Evolutionary conservation across 2,888 invertebrate species (phyloP).

Genomic region (Machimus rusticus): DNA sequence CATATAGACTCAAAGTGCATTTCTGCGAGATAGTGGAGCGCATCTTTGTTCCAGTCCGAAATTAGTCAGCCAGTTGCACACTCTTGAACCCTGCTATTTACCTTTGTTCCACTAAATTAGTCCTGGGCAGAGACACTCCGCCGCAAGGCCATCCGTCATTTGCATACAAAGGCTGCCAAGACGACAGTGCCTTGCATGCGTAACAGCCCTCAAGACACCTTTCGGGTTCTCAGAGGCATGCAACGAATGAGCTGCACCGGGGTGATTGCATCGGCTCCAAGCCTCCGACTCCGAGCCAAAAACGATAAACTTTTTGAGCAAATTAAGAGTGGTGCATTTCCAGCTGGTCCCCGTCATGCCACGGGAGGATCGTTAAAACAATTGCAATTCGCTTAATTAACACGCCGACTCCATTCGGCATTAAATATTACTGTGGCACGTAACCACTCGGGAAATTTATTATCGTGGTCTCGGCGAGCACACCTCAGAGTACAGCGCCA

Average conservation of each 20-base stretch:
- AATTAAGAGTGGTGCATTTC: neutral
- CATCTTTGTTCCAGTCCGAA: neutral
- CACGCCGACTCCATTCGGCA: neutral
- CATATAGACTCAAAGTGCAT: neutral
- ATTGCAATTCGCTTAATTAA: constrained; percentile 18
- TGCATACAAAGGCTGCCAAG: constrained; percentile 14
- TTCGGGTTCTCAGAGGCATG: neutral
- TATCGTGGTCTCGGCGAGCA: neutral
- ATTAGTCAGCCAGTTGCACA: neutral
- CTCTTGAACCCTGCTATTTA: neutral
- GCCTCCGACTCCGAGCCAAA: neutral
- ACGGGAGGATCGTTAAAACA: neutral
- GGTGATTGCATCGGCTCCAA: neutral
- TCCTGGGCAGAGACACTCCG: neutral
- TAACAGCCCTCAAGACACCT: constrained; percentile 6
- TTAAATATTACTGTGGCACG: constrained; percentile 24
- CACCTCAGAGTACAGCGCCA: neutral
- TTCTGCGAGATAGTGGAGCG: neutral
- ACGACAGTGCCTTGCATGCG: constrained; percentile 5
- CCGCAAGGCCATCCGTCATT: constrained; percentile 5
- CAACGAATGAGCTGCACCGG: neutral
- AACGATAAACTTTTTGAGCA: neutral
- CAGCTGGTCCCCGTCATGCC: neutral
- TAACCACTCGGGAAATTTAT: neutral
- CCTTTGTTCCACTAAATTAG: constrained; percentile 25